Evolutionary conservation across 2,113 vertebrate species (phyloP).

Genomic region (Sorex araneus): DNA sequence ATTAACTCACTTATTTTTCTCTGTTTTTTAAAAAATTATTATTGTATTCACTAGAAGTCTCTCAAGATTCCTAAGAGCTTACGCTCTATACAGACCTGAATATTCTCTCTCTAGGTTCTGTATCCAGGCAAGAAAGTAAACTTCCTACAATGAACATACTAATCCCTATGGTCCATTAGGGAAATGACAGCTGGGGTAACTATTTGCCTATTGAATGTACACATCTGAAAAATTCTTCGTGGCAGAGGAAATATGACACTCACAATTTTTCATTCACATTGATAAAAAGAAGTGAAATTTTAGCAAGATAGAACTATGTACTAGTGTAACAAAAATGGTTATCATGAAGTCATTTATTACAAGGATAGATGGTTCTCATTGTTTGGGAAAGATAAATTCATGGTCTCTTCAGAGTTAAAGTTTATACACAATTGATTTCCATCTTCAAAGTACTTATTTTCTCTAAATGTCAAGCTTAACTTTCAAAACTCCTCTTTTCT

Average conservation of each 20-base stretch:
- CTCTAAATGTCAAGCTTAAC: conserved; percentile 68
- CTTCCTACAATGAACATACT: neutral
- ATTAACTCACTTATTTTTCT: conserved; percentile 5
- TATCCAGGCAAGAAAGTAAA: neutral
- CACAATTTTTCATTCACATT: conserved; percentile 11
- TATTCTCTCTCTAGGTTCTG: neutral
- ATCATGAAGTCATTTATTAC: conserved; percentile 54
- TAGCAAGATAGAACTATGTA: conserved; percentile 6
- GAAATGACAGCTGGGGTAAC: neutral
- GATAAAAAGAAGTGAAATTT: conserved; percentile 12
- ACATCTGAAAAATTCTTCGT: conserved; percentile 55
- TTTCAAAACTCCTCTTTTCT: conserved; percentile 72
- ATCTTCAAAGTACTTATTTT: conserved; percentile 52
- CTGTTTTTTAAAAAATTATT: neutral
- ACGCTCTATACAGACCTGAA: neutral
- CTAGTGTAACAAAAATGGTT: conserved; percentile 40
- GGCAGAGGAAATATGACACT: neutral
- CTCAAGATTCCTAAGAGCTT: neutral
- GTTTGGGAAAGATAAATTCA: conserved; percentile 36
- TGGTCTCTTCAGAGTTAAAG: conserved; percentile 32
- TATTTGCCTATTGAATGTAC: neutral
- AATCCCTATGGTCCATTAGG: neutral
- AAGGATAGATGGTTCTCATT: conserved; percentile 52
- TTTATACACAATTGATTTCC: conserved; percentile 56
- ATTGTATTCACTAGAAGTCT: conserved; percentile 30